Conservation (phyloP, 2,888 invertebrate genomes). For the Alloplasta piceator region DNA sequence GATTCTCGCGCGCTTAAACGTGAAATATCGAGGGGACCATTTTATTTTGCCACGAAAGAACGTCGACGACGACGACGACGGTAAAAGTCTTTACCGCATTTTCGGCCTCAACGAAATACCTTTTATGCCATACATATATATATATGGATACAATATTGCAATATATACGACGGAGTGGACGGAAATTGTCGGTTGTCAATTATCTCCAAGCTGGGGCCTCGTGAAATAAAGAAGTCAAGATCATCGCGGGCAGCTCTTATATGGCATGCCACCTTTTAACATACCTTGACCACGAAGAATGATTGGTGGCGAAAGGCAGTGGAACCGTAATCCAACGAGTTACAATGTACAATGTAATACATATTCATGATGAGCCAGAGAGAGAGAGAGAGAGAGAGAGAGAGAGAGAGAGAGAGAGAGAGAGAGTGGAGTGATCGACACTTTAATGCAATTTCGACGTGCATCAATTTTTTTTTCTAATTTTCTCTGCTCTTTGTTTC, state of each 20-base stretch:
- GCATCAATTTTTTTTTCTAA: constrained; percentile 23
- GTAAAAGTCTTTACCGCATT: constrained; percentile 39
- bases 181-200: constrained; percentile 54
- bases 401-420: neutral
- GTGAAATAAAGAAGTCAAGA: constrained; percentile 58
- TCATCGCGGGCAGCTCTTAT: constrained; percentile 1
- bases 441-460: constrained; percentile 47
- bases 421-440: constrained; percentile 29
- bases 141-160: neutral
- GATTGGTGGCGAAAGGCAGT: constrained; percentile 8
- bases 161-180: constrained; percentile 21
- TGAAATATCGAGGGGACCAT: constrained; percentile 28
- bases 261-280: constrained; percentile 1
- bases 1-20: constrained; percentile 47
- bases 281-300: constrained; percentile 15
- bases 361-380: neutral
- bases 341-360: constrained; percentile 34
- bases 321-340: constrained; percentile 21
- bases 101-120: constrained; percentile 18
- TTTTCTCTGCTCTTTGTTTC: constrained; percentile 13
- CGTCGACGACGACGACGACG: constrained; percentile 16
- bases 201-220: constrained; percentile 30
- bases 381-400: neutral
- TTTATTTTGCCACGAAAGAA: constrained; percentile 24
- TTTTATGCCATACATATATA: constrained; percentile 7